Percentiles rank a stretch among this genome's conserved stretches.
Conservation (phyloP, 1,140 invertebrate species). For the Dreissena polymorpha region DNA sequence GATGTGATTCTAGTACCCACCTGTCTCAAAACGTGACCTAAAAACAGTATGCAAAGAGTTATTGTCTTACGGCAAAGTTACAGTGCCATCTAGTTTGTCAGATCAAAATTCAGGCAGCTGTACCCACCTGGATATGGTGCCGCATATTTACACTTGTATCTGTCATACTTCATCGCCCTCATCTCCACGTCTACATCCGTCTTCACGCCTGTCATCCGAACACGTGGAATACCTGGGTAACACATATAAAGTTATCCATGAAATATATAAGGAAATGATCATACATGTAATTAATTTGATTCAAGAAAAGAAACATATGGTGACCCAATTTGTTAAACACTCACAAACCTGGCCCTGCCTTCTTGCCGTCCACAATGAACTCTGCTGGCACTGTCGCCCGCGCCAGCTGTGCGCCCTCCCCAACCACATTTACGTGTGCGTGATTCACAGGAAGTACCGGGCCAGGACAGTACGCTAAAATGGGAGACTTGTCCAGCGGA, state of each 20-base stretch:
- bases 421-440: conserved; percentile 83
- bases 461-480: conserved; percentile 72
- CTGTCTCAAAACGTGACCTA: no score
- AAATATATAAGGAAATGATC: no score
- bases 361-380: conserved; percentile 97
- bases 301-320: no score
- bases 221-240: conserved; percentile 80
- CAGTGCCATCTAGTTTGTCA: no score
- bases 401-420: conserved; percentile 93
- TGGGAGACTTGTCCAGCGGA: conserved; percentile 81
- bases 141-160: conserved; percentile 94
- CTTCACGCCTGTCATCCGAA: conserved; percentile 87
- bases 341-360: conserved; percentile 80
- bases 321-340: no score
- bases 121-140: conserved; percentile 67
- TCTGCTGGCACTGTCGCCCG: conserved; percentile 92
- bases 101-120: no score
- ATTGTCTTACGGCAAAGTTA: no score
- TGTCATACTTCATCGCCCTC: conserved; percentile 84
- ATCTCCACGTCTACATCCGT: conserved; percentile 80
- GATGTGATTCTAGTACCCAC: no score
- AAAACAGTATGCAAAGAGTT: no score
- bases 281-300: no score
- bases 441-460: conserved; percentile 70
- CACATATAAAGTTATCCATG: no score